These are phyloP conservation scores for Tinea pellionella DNA, from an alignment of 2,888 invertebrate species.

Conservation along the genomic window DNA sequence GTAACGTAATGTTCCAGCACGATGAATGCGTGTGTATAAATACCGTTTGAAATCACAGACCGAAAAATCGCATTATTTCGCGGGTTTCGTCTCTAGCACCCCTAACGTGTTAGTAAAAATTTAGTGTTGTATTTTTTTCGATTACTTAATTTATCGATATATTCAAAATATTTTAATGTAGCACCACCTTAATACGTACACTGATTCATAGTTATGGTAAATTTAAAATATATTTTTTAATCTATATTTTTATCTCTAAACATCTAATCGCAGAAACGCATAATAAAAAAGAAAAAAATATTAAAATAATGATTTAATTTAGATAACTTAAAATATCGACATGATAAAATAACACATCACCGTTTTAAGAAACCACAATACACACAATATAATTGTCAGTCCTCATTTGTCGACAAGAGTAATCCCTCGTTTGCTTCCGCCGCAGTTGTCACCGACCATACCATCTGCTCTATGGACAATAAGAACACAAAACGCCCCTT, in stretches of 20 bases:
- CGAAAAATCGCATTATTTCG: slow-evolving; percentile 48
- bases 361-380: slow-evolving; percentile 8
- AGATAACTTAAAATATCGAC: neutral
- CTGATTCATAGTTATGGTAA: too few relatives aligned
- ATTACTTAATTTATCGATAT: neutral
- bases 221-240: too few relatives aligned
- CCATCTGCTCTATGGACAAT: slow-evolving; percentile 16
- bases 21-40: slow-evolving; percentile 17
- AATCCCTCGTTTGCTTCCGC: slow-evolving; percentile 13
- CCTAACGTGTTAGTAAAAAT: neutral
- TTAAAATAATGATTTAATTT: too few relatives aligned
- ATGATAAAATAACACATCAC: neutral
- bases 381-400: slow-evolving; percentile 61
- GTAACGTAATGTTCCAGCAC: slow-evolving; percentile 14
- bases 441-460: neutral
- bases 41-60: slow-evolving; percentile 20
- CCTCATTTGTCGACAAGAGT: slow-evolving; percentile 51
- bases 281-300: too few relatives aligned
- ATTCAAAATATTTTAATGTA: neutral
- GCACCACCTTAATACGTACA: too few relatives aligned
- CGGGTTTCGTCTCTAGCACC: slow-evolving; percentile 25
- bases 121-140: neutral
- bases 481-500: neutral
- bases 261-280: too few relatives aligned
- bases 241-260: too few relatives aligned